phyloP scores from a whole-genome alignment of 1,140 invertebrate species.

The Lepidurus packardi region DNA sequence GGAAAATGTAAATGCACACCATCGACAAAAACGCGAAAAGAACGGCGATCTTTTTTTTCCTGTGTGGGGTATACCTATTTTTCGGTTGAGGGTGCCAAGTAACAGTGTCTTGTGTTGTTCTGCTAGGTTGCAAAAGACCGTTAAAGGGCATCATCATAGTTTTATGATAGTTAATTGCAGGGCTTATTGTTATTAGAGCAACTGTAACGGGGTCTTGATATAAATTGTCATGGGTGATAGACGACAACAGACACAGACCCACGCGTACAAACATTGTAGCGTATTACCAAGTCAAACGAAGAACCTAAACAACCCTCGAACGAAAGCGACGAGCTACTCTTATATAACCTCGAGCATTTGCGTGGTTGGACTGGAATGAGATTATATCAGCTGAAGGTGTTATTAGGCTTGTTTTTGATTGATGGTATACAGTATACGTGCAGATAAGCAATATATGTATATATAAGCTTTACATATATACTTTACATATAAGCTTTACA shows the following conservation, averaged over 20 bases:
- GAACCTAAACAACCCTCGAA: too few relatives aligned
- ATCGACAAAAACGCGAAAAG: background rate
- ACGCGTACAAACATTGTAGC: too few relatives aligned
- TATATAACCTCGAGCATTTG: background rate
- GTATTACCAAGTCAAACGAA: too few relatives aligned
- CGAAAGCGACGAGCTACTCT: background rate
- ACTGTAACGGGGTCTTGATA: background rate
- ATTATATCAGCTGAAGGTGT: background rate
- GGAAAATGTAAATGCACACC: background rate
- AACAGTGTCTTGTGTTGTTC: background rate
- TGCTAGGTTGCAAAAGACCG: background rate
- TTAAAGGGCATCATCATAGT: background rate
- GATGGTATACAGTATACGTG: background rate
- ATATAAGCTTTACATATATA: too few relatives aligned
- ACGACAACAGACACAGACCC: too few relatives aligned
- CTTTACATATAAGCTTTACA: too few relatives aligned
- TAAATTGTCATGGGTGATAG: background rate
- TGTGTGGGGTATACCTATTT: background rate
- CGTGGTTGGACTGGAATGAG: background rate
- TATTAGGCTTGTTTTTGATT: slow-evolving; percentile 4
- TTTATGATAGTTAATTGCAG: slow-evolving; percentile 12
- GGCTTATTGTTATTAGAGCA: background rate
- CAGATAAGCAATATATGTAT: background rate
- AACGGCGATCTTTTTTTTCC: background rate
- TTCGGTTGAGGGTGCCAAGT: background rate